Percentiles rank a stretch among this genome's conserved stretches.
phyloP scores from a whole-genome alignment of 92 coral and sea anemone genomes.

The Virgularia gustaviana region DNA sequence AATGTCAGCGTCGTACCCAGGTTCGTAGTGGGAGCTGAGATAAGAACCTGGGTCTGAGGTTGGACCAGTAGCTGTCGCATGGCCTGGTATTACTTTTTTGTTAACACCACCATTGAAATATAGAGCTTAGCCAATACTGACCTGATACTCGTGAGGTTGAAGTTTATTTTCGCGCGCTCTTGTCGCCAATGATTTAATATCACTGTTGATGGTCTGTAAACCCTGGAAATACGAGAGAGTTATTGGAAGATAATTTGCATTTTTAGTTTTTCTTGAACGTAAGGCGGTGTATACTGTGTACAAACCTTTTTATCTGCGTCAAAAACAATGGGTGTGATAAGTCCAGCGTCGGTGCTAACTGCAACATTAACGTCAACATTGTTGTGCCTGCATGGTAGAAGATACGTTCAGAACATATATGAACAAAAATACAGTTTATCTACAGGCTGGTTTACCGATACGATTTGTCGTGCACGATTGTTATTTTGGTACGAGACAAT shows the following conservation, averaged over 20 bases:
- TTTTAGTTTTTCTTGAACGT: background rate
- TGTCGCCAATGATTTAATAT: slow-evolving; percentile 67
- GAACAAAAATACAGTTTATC: background rate
- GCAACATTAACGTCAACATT: slow-evolving; percentile 94
- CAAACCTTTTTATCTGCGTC: slow-evolving; percentile 89
- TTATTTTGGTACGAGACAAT: too few species aligned
- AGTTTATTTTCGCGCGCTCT: slow-evolving; percentile 85
- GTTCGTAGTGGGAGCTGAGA: too few species aligned
- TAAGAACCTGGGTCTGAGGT: too few species aligned
- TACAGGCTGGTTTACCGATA: too few species aligned
- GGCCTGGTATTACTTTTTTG: background rate
- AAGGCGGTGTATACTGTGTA: background rate
- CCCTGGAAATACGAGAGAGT: slow-evolving; percentile 52
- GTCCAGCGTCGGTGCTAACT: slow-evolving; percentile 82
- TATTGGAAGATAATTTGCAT: background rate
- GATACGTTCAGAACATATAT: background rate
- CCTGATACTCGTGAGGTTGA: slow-evolving; percentile 96
- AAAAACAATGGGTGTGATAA: slow-evolving; percentile 92
- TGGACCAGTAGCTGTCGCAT: background rate
- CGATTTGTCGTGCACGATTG: too few species aligned
- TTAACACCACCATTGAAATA: background rate
- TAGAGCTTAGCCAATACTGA: background rate
- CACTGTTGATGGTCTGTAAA: slow-evolving; percentile 66
- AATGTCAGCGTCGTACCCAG: too few species aligned
- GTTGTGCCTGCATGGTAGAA: slow-evolving; percentile 59